Percentiles rank a stretch among this genome's conserved stretches.
phyloP scores from a whole-genome alignment of 2,888 invertebrate genomes.

The Eilema caniola region DNA sequence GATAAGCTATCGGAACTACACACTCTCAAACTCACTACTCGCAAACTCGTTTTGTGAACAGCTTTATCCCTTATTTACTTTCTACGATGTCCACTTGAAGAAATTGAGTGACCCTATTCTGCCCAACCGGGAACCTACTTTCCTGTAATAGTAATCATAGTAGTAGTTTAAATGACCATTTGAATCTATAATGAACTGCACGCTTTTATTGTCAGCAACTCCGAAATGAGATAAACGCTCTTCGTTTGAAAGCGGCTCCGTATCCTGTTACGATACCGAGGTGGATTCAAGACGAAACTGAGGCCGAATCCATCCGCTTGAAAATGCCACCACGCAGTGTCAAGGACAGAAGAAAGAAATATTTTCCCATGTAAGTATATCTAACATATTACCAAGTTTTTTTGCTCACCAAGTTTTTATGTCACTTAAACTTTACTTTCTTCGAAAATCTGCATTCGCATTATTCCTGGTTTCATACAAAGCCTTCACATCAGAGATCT shows the following conservation, averaged over 20 bases:
- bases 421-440: no score
- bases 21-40: no score
- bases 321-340: conserved; percentile 9
- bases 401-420: background rate
- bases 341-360: conserved; percentile 56
- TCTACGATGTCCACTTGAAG: no score
- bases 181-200: background rate
- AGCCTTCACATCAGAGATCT: no score
- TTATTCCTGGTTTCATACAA: no score
- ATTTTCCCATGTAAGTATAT: conserved; percentile 77
- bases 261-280: conserved; percentile 37
- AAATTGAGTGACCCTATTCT: no score
- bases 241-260: conserved; percentile 73
- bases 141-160: no score
- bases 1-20: no score
- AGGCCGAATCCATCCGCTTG: conserved; percentile 49
- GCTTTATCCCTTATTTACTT: no score
- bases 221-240: conserved; percentile 67
- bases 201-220: conserved; percentile 59
- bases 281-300: conserved; percentile 40
- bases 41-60: no score
- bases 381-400: background rate
- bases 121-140: no score
- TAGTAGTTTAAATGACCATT: background rate
- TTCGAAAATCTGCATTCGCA: no score